These are phyloP conservation scores for Pedetes capensis DNA, from an alignment of 2,113 vertebrate genomes.

Conservation along the genomic window DNA sequence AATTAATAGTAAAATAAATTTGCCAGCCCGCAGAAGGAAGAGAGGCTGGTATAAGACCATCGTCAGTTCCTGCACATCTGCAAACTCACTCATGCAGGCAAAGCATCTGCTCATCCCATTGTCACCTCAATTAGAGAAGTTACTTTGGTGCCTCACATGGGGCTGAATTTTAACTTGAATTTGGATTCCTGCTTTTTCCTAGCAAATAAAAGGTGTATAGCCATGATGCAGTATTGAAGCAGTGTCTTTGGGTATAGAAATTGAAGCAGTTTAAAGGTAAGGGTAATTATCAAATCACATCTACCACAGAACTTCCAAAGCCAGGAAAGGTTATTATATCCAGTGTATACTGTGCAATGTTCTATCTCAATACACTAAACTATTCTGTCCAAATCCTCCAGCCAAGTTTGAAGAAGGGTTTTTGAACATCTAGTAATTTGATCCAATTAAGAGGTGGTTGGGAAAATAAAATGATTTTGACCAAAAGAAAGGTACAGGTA, in stretches of 20 bases:
- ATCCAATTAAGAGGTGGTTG: background rate
- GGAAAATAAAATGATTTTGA: background rate
- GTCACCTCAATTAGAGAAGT: background rate
- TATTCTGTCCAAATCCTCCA: background rate
- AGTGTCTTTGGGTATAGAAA: background rate
- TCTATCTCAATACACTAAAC: background rate
- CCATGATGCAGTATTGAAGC: background rate
- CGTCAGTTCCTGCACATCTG: no score
- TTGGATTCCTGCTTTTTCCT: background rate
- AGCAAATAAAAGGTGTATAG: background rate
- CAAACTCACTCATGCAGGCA: background rate
- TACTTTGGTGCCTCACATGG: background rate
- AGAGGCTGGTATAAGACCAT: background rate
- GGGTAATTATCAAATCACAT: background rate
- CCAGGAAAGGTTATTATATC: background rate
- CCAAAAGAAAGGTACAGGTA: background rate
- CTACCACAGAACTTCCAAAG: background rate
- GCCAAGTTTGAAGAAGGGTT: background rate
- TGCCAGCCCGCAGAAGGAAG: background rate
- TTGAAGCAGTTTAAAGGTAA: background rate
- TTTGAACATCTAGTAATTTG: background rate
- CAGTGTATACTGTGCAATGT: background rate
- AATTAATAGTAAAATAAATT: conserved; percentile 5
- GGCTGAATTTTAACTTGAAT: conserved; percentile 12
- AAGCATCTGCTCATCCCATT: background rate